A percentile compares a stretch with the other conserved stretches of the same genome.
Evolutionary conservation across 2,797 vertebrate genomes (phyloP).

Genomic region (Synanceia verrucosa): DNA sequence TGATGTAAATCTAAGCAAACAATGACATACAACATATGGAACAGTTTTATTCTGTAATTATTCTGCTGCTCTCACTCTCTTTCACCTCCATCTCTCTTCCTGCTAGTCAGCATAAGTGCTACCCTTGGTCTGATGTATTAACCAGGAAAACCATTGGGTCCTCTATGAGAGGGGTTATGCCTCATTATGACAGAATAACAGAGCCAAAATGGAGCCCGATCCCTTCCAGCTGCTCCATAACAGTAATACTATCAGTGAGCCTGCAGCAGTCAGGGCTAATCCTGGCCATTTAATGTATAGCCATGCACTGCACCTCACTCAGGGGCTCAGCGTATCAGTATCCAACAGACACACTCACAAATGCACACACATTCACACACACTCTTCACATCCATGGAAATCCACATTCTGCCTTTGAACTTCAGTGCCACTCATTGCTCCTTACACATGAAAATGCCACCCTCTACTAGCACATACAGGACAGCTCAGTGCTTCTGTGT

Average conservation of each 20-base stretch:
- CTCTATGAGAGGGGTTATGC: slow-evolving; percentile 60
- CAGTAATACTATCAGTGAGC: slow-evolving; percentile 65
- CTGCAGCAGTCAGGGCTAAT: slow-evolving; percentile 68
- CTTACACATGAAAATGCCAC: slow-evolving; percentile 8
- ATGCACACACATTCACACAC: slow-evolving; percentile 22
- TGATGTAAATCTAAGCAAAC: too few relatives aligned
- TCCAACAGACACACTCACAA: slow-evolving; percentile 45
- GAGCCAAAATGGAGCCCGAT: slow-evolving; percentile 61
- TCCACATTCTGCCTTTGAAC: slow-evolving; percentile 52
- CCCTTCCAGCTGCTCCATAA: slow-evolving; percentile 60
- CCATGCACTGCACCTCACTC: slow-evolving; percentile 59
- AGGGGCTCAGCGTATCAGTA: slow-evolving; percentile 63
- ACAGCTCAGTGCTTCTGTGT: slow-evolving; percentile 12
- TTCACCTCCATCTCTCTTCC: slow-evolving; percentile 8
- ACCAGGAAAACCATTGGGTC: slow-evolving; percentile 52
- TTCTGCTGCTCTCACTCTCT: neutral
- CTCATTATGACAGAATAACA: slow-evolving; percentile 73
- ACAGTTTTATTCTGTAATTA: slow-evolving; percentile 1
- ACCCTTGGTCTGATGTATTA: slow-evolving; percentile 41
- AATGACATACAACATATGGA: too few relatives aligned
- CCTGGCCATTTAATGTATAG: slow-evolving; percentile 73
- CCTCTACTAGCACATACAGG: slow-evolving; percentile 4
- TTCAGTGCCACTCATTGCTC: slow-evolving; percentile 9
- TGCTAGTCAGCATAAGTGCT: slow-evolving; percentile 32
- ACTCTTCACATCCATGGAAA: slow-evolving; percentile 39